These are phyloP conservation scores for Tringa solitaria DNA, from an alignment of 2,113 vertebrate genomes.

Conservation along the genomic window DNA sequence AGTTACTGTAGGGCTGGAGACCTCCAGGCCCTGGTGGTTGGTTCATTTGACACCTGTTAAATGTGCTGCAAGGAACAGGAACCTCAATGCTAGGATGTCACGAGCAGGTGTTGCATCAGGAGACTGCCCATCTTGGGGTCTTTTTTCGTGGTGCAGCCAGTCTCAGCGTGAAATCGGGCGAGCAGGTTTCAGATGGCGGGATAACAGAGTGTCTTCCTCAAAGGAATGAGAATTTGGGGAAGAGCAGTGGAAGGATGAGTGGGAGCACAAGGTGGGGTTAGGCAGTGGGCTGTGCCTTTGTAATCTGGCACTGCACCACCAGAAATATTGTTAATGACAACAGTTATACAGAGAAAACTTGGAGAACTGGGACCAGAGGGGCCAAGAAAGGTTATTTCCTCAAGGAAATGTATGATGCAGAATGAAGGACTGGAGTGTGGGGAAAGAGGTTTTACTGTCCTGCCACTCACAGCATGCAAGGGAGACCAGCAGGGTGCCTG, in stretches of 20 bases:
- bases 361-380: background rate
- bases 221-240: background rate
- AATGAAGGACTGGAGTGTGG: background rate
- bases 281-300: background rate
- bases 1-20: background rate
- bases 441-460: background rate
- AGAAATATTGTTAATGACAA: background rate
- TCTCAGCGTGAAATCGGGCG: background rate
- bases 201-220: background rate
- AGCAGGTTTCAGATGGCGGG: background rate
- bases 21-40: background rate
- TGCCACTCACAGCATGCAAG: background rate
- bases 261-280: background rate
- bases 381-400: background rate
- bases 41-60: background rate
- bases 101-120: background rate
- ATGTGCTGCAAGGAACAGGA: background rate
- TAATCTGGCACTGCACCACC: background rate
- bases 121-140: background rate
- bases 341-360: background rate
- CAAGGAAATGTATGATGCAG: background rate
- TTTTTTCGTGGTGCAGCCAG: background rate
- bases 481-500: background rate
- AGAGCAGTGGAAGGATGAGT: background rate
- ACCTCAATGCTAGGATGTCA: rapidly evolving